Percentiles rank a stretch among this genome's conserved stretches.
Conservation (phyloP, 2,113 vertebrate species). For the Etheostoma spectabile region DNA sequence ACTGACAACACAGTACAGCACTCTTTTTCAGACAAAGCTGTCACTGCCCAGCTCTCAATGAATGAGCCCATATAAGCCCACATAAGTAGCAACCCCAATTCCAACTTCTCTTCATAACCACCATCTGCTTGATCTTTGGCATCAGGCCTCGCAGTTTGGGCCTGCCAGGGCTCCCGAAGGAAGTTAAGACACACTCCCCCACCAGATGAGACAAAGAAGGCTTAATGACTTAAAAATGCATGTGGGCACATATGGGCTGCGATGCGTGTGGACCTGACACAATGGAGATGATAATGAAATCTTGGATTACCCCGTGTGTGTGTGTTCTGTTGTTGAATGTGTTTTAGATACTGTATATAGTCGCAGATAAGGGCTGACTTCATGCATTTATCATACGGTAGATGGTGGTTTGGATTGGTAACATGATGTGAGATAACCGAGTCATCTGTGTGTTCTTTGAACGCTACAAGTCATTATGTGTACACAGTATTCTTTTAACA, state of each 20-base stretch:
- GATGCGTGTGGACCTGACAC: constrained; percentile 45
- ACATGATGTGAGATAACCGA: background rate
- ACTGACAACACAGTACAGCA: background rate
- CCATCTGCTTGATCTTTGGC: constrained; percentile 81
- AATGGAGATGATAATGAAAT: constrained; percentile 75
- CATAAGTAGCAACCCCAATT: constrained; percentile 43
- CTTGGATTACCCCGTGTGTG: constrained; percentile 69
- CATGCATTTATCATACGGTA: background rate
- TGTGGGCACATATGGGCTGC: constrained; percentile 68
- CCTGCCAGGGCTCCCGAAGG: constrained; percentile 16
- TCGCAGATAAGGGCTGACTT: background rate
- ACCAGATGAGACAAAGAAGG: constrained; percentile 59
- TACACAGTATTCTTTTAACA: background rate
- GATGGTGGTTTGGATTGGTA: background rate
- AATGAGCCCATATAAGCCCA: constrained; percentile 24
- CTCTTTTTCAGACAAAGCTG: constrained; percentile 36
- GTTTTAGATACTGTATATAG: constrained; percentile 8
- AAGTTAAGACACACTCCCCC: background rate
- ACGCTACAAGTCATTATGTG: background rate
- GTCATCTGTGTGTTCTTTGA: background rate
- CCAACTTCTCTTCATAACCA: constrained; percentile 53
- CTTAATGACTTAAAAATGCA: constrained; percentile 76
- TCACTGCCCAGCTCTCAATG: constrained; percentile 23
- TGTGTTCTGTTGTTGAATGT: background rate
- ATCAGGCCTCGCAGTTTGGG: constrained; percentile 44